phyloP scores from a whole-genome alignment of 2,797 vertebrate species.

The Picus viridis region DNA sequence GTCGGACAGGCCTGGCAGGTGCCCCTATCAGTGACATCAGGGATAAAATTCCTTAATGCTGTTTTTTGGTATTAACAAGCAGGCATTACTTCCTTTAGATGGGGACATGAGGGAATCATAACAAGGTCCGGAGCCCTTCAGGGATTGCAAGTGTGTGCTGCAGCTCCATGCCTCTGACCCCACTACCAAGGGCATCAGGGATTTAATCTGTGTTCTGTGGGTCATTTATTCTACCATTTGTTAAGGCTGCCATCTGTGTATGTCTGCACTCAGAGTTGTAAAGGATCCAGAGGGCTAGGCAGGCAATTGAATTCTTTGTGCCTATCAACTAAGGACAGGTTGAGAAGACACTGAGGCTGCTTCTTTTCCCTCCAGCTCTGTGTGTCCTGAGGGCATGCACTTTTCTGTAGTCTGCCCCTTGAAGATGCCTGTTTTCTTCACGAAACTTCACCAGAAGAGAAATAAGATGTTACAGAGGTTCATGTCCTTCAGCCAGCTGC shows the following conservation, averaged over 20 bases:
- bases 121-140: fast-evolving
- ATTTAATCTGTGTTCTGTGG: fast-evolving
- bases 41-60: no score
- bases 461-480: fast-evolving
- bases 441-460: not conserved
- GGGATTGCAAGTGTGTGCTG: not conserved
- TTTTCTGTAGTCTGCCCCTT: not conserved
- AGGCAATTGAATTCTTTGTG: fast-evolving
- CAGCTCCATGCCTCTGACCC: fast-evolving
- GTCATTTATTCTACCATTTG: no score
- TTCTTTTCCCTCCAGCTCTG: not conserved
- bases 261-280: fast-evolving
- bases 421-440: not conserved
- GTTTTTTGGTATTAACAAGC: no score
- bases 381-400: not conserved
- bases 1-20: not conserved
- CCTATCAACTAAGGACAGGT: fast-evolving
- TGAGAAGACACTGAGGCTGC: not conserved
- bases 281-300: not conserved
- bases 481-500: not conserved
- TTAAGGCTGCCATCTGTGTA: no score
- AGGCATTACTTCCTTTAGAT: no score
- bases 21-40: no score
- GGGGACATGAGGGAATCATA: no score
- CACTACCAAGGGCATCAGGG: not conserved